Evolutionary conservation across 2,797 vertebrate genomes (phyloP).

Genomic region (Microctenopoma lineatum): DNA sequence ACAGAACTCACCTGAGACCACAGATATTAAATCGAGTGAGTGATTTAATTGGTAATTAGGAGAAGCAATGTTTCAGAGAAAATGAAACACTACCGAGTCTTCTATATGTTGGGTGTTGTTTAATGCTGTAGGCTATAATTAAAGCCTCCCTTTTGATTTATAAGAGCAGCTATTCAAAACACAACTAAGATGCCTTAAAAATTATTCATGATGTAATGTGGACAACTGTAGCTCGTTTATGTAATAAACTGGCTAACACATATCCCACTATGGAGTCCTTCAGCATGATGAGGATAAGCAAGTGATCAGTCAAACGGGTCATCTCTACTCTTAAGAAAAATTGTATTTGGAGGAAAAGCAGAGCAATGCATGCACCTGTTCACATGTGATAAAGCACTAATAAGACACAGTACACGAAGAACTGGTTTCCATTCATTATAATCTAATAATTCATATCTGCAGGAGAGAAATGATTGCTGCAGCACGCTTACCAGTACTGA

Average conservation of each 20-base stretch:
- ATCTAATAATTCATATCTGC: not conserved
- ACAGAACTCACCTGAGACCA: constrained; percentile 4
- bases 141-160: constrained; percentile 7
- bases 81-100: not conserved
- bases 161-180: not conserved
- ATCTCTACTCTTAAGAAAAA: not conserved
- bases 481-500: not conserved
- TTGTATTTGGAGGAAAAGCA: not conserved
- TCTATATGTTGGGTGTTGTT: not conserved
- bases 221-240: not conserved
- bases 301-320: not conserved
- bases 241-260: not conserved
- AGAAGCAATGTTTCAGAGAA: not conserved
- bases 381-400: not conserved
- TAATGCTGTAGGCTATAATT: not conserved
- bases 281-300: not conserved
- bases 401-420: not conserved
- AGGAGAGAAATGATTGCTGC: not conserved
- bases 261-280: not conserved
- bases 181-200: not conserved
- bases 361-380: not conserved
- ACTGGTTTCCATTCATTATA: not conserved
- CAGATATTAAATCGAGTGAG: not conserved
- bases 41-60: not conserved
- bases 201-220: not conserved